Conservation (phyloP, 2,113 vertebrate genomes). For the Gymnogyps californianus region DNA sequence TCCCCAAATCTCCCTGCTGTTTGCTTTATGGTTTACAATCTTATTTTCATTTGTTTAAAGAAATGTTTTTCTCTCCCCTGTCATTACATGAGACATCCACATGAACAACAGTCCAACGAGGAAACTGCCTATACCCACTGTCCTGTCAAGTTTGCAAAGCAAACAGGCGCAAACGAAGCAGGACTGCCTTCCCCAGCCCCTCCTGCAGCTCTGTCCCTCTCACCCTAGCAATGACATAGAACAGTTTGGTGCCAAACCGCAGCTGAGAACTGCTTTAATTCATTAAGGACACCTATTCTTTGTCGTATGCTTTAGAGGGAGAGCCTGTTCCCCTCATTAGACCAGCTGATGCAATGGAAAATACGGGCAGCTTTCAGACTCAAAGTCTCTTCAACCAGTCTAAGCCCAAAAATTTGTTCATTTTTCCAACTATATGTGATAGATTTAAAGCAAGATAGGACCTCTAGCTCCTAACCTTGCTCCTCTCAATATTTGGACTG, state of each 20-base stretch:
- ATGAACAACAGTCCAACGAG: not conserved
- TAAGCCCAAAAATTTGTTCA: not conserved
- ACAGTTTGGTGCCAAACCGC: not conserved
- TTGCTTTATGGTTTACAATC: conserved; percentile 31
- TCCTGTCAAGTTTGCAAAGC: not conserved
- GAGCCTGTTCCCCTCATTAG: not conserved
- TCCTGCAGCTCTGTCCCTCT: not conserved
- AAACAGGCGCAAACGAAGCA: not conserved
- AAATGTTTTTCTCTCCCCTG: conserved; percentile 51
- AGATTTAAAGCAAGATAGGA: not conserved
- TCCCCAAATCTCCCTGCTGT: not conserved
- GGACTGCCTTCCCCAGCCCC: not conserved
- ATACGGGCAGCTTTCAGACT: not conserved
- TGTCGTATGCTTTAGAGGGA: not conserved
- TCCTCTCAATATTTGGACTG: not conserved
- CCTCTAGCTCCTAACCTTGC: not conserved
- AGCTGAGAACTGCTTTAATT: not conserved
- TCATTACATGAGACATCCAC: not conserved
- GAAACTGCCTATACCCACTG: not conserved
- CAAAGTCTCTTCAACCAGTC: not conserved
- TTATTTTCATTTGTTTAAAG: conserved; percentile 58
- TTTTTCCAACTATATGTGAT: not conserved
- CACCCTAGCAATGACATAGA: not conserved
- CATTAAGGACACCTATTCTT: not conserved
- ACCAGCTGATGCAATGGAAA: not conserved